Percentiles rank a stretch among this genome's conserved stretches.
These are phyloP conservation scores for Gnatocerus cornutus DNA, from an alignment of 2,888 invertebrate species.

Conservation along the genomic window DNA sequence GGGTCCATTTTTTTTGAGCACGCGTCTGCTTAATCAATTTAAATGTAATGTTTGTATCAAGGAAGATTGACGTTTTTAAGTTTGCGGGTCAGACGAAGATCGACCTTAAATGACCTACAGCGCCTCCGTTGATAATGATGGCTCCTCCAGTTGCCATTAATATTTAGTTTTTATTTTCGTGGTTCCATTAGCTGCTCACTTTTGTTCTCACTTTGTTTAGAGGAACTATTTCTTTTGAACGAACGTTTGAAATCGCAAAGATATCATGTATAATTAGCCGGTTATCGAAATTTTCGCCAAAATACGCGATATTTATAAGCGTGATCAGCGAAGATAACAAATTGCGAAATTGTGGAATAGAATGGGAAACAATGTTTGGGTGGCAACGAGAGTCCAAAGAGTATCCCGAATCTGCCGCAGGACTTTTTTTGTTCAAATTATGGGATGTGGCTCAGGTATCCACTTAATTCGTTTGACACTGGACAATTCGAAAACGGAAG, in stretches of 20 bases:
- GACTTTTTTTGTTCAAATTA: too few species aligned
- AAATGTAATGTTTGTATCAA: conserved; percentile 55
- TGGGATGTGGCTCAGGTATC: background rate
- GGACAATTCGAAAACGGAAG: conserved; percentile 58
- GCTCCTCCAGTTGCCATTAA: conserved; percentile 50
- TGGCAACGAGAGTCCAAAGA: too few species aligned
- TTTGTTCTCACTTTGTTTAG: background rate
- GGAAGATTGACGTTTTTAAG: conserved; percentile 58
- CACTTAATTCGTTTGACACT: conserved; percentile 44
- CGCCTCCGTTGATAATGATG: conserved; percentile 54
- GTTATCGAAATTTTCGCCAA: conserved; percentile 4
- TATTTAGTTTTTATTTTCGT: conserved; percentile 50
- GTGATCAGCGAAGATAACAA: conserved; percentile 7
- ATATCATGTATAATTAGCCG: background rate
- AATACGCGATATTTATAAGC: conserved; percentile 10
- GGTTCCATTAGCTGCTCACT: conserved; percentile 17
- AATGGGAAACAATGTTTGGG: background rate
- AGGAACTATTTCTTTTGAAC: background rate
- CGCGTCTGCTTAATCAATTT: conserved; percentile 58
- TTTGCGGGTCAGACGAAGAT: conserved; percentile 58
- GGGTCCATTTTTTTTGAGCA: conserved; percentile 49
- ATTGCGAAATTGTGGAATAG: conserved; percentile 1
- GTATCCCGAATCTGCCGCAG: too few species aligned
- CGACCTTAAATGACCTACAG: conserved; percentile 57
- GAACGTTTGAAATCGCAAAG: background rate